Percentiles rank a stretch among this genome's conserved stretches.
These are phyloP conservation scores for Pollimyrus isidori DNA, from an alignment of 2,113 vertebrate species.

Conservation along the genomic window DNA sequence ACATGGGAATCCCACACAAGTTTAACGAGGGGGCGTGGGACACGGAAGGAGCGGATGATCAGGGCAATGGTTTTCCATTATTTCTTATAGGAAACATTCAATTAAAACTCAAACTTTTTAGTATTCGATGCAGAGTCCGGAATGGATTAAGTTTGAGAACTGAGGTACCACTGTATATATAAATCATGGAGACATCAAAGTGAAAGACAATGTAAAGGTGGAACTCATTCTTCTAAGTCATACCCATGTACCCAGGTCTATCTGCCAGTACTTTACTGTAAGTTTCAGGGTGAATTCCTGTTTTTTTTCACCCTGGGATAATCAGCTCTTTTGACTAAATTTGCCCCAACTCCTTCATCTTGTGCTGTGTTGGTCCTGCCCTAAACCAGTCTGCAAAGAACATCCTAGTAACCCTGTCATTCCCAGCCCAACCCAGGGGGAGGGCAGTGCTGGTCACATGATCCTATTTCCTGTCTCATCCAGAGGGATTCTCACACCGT, in stretches of 20 bases:
- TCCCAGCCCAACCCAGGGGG: neutral
- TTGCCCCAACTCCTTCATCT: neutral
- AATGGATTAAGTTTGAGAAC: too few species aligned
- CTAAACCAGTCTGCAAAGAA: neutral
- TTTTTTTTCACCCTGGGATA: neutral
- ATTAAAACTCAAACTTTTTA: too few species aligned
- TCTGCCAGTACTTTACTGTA: neutral
- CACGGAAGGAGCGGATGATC: too few species aligned
- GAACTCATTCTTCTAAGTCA: neutral
- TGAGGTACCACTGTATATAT: neutral
- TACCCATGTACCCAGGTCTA: neutral
- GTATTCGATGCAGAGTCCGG: too few species aligned
- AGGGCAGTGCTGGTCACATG: neutral
- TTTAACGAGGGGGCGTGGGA: too few species aligned
- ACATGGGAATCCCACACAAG: too few species aligned
- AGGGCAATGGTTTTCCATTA: too few species aligned
- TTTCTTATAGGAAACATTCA: too few species aligned
- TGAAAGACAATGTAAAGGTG: neutral
- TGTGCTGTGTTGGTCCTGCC: neutral
- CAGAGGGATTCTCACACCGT: neutral
- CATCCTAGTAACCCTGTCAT: neutral
- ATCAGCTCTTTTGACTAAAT: too few species aligned
- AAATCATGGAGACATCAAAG: neutral
- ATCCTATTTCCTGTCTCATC: neutral
- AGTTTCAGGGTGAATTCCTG: neutral